phyloP scores from a whole-genome alignment of 1,140 invertebrate genomes.

The Reticulitermes speratus region DNA sequence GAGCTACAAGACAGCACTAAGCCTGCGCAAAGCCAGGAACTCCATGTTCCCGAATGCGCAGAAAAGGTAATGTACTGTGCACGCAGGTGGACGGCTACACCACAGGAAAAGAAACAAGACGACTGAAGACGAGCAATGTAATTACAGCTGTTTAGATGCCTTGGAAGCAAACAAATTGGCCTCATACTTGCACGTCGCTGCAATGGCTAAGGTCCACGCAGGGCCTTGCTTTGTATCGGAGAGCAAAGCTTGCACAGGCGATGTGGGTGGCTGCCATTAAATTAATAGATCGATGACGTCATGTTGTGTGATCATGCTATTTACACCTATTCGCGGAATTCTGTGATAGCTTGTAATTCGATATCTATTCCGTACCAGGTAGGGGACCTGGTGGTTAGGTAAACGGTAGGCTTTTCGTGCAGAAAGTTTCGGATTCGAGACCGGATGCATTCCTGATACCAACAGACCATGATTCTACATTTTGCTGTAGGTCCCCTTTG shows the following conservation, averaged over 20 bases:
- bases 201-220: neutral
- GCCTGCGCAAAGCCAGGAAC: neutral
- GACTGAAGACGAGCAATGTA: neutral
- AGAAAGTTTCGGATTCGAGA: too few species aligned
- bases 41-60: neutral
- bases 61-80: neutral
- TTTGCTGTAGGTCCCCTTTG: too few species aligned
- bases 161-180: neutral
- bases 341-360: neutral
- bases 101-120: neutral
- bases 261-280: constrained; percentile 14
- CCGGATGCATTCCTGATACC: too few species aligned
- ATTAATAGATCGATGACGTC: constrained; percentile 12
- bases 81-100: neutral
- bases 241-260: neutral
- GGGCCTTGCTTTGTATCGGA: neutral
- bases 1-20: neutral
- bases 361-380: too few species aligned
- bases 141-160: constrained; percentile 18
- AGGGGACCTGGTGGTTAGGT: too few species aligned
- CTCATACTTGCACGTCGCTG: constrained; percentile 3
- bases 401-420: too few species aligned
- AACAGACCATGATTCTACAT: too few species aligned
- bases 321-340: neutral
- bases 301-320: neutral